phyloP scores from a whole-genome alignment of 2,113 vertebrate genomes.

The Bubo blakistoni region DNA sequence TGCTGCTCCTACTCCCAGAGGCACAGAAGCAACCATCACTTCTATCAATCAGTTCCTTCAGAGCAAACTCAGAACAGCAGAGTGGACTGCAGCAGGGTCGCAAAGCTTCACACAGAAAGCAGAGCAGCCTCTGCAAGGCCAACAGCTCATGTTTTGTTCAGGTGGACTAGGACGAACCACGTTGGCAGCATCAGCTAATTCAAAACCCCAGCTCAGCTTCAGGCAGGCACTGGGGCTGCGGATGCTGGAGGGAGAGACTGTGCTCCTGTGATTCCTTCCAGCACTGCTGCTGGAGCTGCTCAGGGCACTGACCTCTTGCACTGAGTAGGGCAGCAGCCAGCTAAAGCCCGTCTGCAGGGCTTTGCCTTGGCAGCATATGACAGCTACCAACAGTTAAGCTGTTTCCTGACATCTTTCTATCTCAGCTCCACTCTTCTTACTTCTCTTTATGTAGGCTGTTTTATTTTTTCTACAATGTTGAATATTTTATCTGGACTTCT shows the following conservation, averaged over 20 bases:
- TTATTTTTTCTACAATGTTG: not conserved
- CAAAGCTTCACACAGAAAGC: not conserved
- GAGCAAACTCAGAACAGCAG: not conserved
- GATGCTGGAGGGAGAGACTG: not conserved
- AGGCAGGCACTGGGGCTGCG: not conserved
- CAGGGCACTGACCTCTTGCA: not conserved
- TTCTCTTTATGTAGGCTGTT: not conserved
- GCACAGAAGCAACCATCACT: not conserved
- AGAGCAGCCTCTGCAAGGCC: not conserved
- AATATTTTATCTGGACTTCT: not conserved
- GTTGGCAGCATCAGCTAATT: not conserved
- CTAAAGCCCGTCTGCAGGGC: not conserved
- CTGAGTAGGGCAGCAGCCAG: not conserved
- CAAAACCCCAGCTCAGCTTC: not conserved
- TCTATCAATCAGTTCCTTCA: not conserved
- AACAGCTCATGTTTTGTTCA: not conserved
- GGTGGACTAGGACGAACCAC: not conserved
- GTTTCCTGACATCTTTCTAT: slow-evolving; percentile 1
- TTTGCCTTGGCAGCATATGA: not conserved
- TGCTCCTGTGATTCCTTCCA: not conserved
- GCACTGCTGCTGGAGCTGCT: not conserved
- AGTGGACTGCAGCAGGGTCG: not conserved
- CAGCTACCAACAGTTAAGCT: not conserved
- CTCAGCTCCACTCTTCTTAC: not conserved
- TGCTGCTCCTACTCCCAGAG: not conserved